Evolutionary conservation across 2,113 vertebrate genomes (phyloP).

Genomic region (Ondatra zibethicus): DNA sequence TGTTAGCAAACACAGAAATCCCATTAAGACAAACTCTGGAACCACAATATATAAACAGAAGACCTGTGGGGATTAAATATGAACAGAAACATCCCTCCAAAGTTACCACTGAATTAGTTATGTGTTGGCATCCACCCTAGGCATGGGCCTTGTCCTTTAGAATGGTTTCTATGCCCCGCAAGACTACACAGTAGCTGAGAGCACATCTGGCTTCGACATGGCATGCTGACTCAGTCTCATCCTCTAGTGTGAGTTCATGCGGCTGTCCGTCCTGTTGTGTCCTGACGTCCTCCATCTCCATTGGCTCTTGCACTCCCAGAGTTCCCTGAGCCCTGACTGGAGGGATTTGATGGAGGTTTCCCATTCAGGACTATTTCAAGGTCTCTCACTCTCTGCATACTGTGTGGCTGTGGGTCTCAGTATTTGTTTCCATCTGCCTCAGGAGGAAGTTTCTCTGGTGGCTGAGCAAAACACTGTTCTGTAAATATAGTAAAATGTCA

Average conservation of each 20-base stretch:
- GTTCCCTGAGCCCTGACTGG: not conserved
- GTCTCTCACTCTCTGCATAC: not conserved
- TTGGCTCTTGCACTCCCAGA: not conserved
- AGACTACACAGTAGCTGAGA: not conserved
- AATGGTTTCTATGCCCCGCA: not conserved
- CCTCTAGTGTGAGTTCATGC: not conserved
- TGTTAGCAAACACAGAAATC: not conserved
- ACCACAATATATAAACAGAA: not conserved
- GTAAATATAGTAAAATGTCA: not conserved
- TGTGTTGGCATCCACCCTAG: not conserved
- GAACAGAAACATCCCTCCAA: not conserved
- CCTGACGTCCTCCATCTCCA: not conserved
- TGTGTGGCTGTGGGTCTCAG: not conserved
- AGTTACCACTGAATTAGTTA: not conserved
- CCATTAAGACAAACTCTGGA: not conserved
- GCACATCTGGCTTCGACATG: not conserved
- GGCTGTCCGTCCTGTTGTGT: not conserved
- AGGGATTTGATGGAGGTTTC: not conserved
- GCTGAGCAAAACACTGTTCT: not conserved
- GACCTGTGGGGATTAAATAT: not conserved
- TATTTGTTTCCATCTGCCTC: not conserved
- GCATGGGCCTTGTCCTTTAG: not conserved
- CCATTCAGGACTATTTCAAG: not conserved
- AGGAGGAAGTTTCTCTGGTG: not conserved
- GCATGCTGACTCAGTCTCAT: not conserved